A percentile compares a stretch with the other conserved stretches of the same genome.
phyloP scores from a whole-genome alignment of 2,797 vertebrate genomes.

The Sebastes umbrosus region DNA sequence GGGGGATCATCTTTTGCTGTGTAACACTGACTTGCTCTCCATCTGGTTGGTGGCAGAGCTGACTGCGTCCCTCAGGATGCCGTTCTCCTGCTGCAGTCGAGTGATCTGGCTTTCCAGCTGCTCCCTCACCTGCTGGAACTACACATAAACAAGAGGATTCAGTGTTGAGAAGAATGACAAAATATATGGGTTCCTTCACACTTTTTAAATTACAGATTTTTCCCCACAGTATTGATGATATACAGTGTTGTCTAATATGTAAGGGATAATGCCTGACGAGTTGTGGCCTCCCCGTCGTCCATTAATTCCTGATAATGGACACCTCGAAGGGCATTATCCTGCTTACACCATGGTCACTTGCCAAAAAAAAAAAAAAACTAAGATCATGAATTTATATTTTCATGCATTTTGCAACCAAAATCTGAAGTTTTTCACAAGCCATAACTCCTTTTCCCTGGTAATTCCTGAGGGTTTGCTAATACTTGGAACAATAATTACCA shows the following conservation, averaged over 20 bases:
- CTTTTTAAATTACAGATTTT: background rate
- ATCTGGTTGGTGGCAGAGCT: slow-evolving; percentile 96
- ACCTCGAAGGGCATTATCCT: no score
- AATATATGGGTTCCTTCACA: background rate
- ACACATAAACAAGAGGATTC: slow-evolving; percentile 16
- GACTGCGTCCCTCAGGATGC: slow-evolving; percentile 97
- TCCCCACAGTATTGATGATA: background rate
- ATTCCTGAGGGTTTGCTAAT: background rate
- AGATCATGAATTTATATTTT: background rate
- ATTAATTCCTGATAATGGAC: no score
- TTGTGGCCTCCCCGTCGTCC: no score
- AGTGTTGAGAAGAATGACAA: background rate
- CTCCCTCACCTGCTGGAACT: slow-evolving; percentile 95
- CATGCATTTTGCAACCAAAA: background rate
- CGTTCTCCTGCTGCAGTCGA: slow-evolving; percentile 96
- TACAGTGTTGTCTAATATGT: background rate
- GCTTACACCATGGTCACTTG: no score
- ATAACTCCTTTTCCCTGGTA: background rate
- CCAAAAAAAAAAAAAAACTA: no score
- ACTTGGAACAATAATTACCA: background rate
- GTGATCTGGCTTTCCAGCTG: slow-evolving; percentile 95
- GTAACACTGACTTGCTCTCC: slow-evolving; percentile 94
- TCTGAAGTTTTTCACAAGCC: background rate
- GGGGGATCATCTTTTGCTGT: background rate
- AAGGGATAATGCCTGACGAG: background rate